Base-by-base conservation (phyloP, 2,888 invertebrate genomes). In the Hirtodrosophila confusa region DNA sequence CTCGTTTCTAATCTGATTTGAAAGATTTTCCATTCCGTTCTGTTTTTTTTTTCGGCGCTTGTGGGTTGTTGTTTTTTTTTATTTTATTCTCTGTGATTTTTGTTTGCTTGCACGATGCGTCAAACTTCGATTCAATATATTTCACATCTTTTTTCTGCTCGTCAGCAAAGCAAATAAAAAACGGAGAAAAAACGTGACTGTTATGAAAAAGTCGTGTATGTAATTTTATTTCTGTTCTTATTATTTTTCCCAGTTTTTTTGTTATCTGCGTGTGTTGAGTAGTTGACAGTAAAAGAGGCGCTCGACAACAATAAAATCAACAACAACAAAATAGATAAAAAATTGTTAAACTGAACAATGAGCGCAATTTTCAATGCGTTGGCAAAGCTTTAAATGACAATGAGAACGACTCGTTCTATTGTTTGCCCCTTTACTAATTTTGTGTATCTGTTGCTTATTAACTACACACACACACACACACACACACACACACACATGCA, bases 181-280 rank as follows among this genome's bases (percentile, higher is more conserved):
- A 12, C 17, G 43, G 51, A 27, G 39, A 29, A 80, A 83, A 84
- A 83, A 82, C 75, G 80, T 83, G 83, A 83, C 83, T 83, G 68
- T 69, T 71, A 72, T 70, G 77, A 75, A 77, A 69, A 85, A 85
- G 55, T 85, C 86, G 78, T 83, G 86, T 82, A 73, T 73, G 53
- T 76, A 68, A 71, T 76, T 74, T 76, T 75, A 45, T 56, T 50
- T 75, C 27, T 43, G 27, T 11, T 9, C 31, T 9, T 31, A 31
- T 31, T 31, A 31, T 31, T 37, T 17, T 48, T 58, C 53, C 31
- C 4, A 7, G 7, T 51, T 56, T 55, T 68, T 41, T 60, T 53
- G 62, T 41, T 60, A 56, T 58, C 68, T 75, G 68, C 64, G 49
- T 64, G 73, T 75, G 67, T 73, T 61, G 67, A 71, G 69, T 78